These are phyloP conservation scores for Lontra canadensis DNA, from an alignment of 2,113 vertebrate genomes.

Conservation along the genomic window DNA sequence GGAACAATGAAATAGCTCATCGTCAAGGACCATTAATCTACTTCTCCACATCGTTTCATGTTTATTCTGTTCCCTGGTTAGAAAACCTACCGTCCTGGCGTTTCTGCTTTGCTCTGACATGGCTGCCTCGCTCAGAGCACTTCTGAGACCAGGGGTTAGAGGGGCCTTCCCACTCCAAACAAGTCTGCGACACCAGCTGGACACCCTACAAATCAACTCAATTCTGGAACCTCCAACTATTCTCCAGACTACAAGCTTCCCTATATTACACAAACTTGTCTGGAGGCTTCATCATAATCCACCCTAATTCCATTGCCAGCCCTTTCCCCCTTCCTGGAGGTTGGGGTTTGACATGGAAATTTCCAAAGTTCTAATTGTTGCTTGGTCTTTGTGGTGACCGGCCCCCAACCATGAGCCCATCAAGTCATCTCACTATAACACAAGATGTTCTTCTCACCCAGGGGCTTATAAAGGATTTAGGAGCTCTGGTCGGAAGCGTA, in stretches of 20 bases:
- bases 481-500: not conserved
- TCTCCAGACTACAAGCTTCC: not conserved
- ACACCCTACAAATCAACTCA: no score
- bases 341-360: no score
- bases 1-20: not conserved
- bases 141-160: not conserved
- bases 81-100: not conserved
- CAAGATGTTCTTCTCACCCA: not conserved
- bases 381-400: not conserved
- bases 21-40: not conserved
- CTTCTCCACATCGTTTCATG: not conserved
- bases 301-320: no score
- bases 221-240: accelerated
- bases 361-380: not conserved
- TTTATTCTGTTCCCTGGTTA: no score
- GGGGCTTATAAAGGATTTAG: no score
- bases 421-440: not conserved
- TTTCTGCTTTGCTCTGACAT: no score
- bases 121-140: no score
- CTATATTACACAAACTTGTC: not conserved
- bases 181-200: not conserved
- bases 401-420: not conserved
- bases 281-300: not conserved
- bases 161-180: no score
- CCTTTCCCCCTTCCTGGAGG: no score